Conservation (phyloP, 2,113 vertebrate species). For the Melanotaenia duboulayi region DNA sequence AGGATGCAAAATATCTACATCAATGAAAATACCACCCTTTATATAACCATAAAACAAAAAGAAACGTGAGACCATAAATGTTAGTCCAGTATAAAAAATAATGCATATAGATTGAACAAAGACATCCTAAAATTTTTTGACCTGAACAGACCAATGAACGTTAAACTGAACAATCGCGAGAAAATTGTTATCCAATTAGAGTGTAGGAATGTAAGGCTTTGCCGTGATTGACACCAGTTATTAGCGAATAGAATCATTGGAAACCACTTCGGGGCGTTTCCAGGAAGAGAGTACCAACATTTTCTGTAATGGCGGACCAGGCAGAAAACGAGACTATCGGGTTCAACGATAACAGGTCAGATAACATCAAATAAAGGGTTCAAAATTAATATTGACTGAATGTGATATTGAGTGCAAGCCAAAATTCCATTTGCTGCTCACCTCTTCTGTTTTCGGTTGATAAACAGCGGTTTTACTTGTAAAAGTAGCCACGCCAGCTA, state of each 20-base stretch:
- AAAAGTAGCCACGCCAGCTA: slow-evolving; percentile 56
- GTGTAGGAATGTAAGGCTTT: accelerated
- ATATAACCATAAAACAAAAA: neutral
- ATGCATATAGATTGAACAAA: slow-evolving; percentile 51
- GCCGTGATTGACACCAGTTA: slow-evolving; percentile 16
- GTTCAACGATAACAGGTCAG: slow-evolving; percentile 84
- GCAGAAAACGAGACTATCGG: slow-evolving; percentile 80
- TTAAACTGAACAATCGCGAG: neutral
- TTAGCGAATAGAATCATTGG: slow-evolving; percentile 49
- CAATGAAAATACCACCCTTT: neutral
- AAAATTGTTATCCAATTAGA: slow-evolving; percentile 47
- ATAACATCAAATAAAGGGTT: neutral
- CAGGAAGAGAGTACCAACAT: slow-evolving; percentile 74
- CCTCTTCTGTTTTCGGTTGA: neutral
- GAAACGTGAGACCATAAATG: no score
- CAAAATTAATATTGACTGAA: neutral
- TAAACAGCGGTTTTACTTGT: slow-evolving; percentile 11
- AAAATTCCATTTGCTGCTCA: neutral
- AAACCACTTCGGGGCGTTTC: slow-evolving; percentile 58
- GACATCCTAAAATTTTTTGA: no score
- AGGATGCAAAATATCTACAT: neutral
- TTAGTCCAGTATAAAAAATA: no score
- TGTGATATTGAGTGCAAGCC: no score
- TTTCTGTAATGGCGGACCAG: slow-evolving; percentile 86
- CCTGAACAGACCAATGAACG: slow-evolving; percentile 19